Base-by-base conservation (phyloP, 30 jellyfish, hydroid and myxozoan species). In the Aurelia coerulea region DNA sequence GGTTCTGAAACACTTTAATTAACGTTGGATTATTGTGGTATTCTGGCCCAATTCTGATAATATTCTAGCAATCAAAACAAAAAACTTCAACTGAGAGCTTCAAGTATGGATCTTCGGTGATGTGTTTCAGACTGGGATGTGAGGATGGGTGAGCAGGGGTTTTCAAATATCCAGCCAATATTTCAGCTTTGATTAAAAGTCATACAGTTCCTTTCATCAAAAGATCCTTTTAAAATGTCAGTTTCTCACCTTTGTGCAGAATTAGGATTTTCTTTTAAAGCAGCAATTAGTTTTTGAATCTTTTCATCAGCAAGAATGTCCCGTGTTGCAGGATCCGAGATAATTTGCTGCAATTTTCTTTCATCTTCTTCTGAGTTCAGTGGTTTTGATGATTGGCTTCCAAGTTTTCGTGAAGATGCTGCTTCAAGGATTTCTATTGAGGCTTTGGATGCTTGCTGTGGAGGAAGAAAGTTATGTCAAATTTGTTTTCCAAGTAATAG, bases 271-370 rank as follows among this genome's bases (percentile, higher is more conserved):
- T 60, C 81, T 56, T 74, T 79, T 65, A 88, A 52, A 10, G 80
- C 73, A 15, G 73, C 16, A 39, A 88, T 68, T 17, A 88, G 52
- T n/a, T 80, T 52, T 52, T 88, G 97, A 23, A 88, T 88, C 66
- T 73, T 80, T 64, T 82, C 84, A 51, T 82, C 71, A 54, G 70
- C 59, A 32, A 88, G 83, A 67, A 88, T 88, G 0, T 53, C 74
- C 39, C 42, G 85, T 31, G 79, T 80, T 42, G 63, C 92, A 13
- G 97, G 97, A 79, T 88, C 90, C 14, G 91, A 60, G 23, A 88
- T 42, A 13, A 80, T 80, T 42, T 19, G 63, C 63, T 62, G 88
- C 76, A 88, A 71, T 62, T 51, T 73, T 60, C 52, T 78, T 74
- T 74, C 85, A n/a, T 73, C 34, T 3, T 49, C 73, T 18, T 41